phyloP scores from a whole-genome alignment of 2,888 invertebrate species.

The Polymixis lichenea region DNA sequence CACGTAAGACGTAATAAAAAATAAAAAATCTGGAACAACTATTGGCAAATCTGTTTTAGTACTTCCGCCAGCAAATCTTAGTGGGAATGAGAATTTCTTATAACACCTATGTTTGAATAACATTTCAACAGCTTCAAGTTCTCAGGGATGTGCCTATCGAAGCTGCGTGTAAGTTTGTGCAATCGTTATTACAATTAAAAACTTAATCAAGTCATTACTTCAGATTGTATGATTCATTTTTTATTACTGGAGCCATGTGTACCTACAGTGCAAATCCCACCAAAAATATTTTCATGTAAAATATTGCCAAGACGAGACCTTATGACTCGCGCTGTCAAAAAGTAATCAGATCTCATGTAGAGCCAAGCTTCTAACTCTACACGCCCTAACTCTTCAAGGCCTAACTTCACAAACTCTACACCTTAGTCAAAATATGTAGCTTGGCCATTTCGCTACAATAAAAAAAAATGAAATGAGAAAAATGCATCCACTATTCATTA shows the following conservation, averaged over 20 bases:
- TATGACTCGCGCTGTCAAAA: too few relatives aligned
- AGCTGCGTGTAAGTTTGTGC: slow-evolving; percentile 19
- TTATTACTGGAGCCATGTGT: neutral
- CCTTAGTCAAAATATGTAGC: too few relatives aligned
- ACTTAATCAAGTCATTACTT: slow-evolving; percentile 11
- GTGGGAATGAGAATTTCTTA: slow-evolving; percentile 41
- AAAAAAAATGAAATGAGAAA: too few relatives aligned
- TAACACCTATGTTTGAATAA: slow-evolving; percentile 41
- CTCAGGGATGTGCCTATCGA: slow-evolving; percentile 51
- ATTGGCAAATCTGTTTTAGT: slow-evolving; percentile 54
- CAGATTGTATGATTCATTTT: slow-evolving; percentile 14
- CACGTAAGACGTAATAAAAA: slow-evolving; percentile 66
- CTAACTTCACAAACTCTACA: too few relatives aligned
- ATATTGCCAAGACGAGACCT: too few relatives aligned
- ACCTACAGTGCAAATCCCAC: too few relatives aligned
- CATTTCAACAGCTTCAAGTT: slow-evolving; percentile 52
- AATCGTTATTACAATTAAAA: slow-evolving; percentile 25
- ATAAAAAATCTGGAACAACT: slow-evolving; percentile 59
- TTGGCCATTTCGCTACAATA: too few relatives aligned
- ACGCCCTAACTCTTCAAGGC: too few relatives aligned
- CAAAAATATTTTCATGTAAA: too few relatives aligned
- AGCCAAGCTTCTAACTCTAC: too few relatives aligned
- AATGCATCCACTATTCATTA: too few relatives aligned
- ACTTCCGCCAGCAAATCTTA: slow-evolving; percentile 36
- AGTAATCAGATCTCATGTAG: too few relatives aligned